Conservation (phyloP, 2,797 vertebrate genomes). For the Anisognathus igniventris region DNA sequence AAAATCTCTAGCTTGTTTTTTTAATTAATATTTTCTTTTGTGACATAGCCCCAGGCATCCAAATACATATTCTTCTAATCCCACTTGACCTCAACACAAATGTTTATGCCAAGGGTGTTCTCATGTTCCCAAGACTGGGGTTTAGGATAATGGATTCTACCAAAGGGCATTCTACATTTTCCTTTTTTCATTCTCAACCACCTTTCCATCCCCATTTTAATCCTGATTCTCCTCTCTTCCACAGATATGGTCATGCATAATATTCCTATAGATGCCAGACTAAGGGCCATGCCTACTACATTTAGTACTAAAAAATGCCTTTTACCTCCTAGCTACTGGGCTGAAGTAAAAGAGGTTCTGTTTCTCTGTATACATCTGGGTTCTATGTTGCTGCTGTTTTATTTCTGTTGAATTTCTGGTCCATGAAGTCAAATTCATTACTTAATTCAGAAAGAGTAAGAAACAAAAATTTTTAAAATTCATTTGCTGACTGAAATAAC, state of each 20-base stretch:
- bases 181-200: conserved; percentile 40
- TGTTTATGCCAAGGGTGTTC: conserved; percentile 66
- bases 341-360: neutral
- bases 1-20: conserved; percentile 61
- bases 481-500: neutral
- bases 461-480: neutral
- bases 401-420: neutral
- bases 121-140: conserved; percentile 55
- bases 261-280: conserved; percentile 8
- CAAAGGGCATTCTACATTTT: conserved; percentile 61
- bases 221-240: neutral
- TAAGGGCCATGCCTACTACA: neutral
- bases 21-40: conserved; percentile 69
- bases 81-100: conserved; percentile 66
- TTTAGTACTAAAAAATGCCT: neutral
- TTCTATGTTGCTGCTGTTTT: neutral
- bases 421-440: neutral
- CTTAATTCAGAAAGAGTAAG: neutral
- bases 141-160: conserved; percentile 65
- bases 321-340: neutral
- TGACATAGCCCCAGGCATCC: conserved; percentile 34
- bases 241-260: neutral
- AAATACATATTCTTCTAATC: conserved; percentile 65
- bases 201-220: conserved; percentile 24
- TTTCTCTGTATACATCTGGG: neutral